phyloP scores from a whole-genome alignment of 2,888 invertebrate species.

The Papilio demoleus region DNA sequence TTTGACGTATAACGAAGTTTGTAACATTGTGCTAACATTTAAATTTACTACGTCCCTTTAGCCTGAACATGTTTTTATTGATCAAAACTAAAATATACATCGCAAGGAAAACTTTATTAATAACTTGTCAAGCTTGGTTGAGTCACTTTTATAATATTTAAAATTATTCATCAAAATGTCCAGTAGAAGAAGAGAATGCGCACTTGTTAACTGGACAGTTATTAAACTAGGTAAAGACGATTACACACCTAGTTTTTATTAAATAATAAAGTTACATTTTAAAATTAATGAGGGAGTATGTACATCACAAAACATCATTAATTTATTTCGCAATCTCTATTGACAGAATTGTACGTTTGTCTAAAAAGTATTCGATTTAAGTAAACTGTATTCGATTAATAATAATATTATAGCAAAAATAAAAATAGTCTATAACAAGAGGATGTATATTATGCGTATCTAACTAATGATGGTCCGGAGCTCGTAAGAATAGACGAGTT shows the following conservation, averaged over 20 bases:
- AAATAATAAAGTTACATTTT: too few species aligned
- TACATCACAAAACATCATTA: too few species aligned
- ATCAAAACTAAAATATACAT: constrained; percentile 9
- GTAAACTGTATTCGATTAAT: too few species aligned
- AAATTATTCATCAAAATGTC: neutral
- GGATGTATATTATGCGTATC: constrained; percentile 26
- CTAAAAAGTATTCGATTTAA: too few species aligned
- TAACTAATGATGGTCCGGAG: constrained; percentile 46
- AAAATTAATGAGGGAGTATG: too few species aligned
- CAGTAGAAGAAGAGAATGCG: too few species aligned
- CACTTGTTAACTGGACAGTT: too few species aligned
- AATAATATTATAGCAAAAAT: neutral
- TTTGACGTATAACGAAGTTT: neutral
- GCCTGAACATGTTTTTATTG: constrained; percentile 14
- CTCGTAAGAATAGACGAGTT: constrained; percentile 53
- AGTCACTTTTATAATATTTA: neutral
- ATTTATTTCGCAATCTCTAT: too few species aligned
- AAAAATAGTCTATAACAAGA: neutral
- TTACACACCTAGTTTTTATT: too few species aligned
- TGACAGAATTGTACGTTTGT: too few species aligned
- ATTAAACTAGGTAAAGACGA: too few species aligned
- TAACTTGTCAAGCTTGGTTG: neutral
- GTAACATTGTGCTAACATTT: constrained; percentile 3
- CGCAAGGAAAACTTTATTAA: neutral
- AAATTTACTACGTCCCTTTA: constrained; percentile 21